Evolutionary conservation across 2,797 vertebrate species (phyloP), one percentile per base, ranked within the genome.

Genomic region (Choloepus didactylus): DNA sequence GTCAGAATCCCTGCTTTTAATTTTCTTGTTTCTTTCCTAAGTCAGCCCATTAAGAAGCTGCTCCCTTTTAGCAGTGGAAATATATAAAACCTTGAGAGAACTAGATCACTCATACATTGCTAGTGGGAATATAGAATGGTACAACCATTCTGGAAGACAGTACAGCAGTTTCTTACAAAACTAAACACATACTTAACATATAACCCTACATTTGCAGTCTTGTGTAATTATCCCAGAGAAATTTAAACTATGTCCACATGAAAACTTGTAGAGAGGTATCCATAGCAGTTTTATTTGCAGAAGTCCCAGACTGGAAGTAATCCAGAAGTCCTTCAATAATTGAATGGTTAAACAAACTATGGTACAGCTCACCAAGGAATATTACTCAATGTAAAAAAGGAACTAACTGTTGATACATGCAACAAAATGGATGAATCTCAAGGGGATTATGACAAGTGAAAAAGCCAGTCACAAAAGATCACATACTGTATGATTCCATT

Each of bases 11-110:
- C 0, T 51, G 5, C 15, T 54, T 77, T 66, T 3, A 73, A 67
- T n/a, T 49, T 64, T 25, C 70, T 92, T 75, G 12, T 75, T 87
- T 93, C 31, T 95, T 87, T 70, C 64, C 12, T 81, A 89, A 64
- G 51, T 75, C 41, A 77, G 51, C 3, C 31, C 29, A 6, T 16
- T 29, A 44, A 72, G 72, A 75, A 49, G 25, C 64, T 86, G 62
- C 62, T 38, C 23, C 83, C 59, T 70, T 59, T 62, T 2, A 59
- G 29, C 46, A 73, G 1, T 25, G 69, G 11, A 89, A 27, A 91
- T 3, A 51, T 8, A 7, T 70, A 75, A 90, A 81, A 46, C n/a
- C 4, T 27, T 69, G 49, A 70, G 73, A 49, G 46, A 86, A 88
- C 54, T 35, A 0, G 35, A 56, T 81, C 72, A 76, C 25, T 85